Evolutionary conservation across 1,140 invertebrate genomes (phyloP).

Genomic region (Triops cancriformis): DNA sequence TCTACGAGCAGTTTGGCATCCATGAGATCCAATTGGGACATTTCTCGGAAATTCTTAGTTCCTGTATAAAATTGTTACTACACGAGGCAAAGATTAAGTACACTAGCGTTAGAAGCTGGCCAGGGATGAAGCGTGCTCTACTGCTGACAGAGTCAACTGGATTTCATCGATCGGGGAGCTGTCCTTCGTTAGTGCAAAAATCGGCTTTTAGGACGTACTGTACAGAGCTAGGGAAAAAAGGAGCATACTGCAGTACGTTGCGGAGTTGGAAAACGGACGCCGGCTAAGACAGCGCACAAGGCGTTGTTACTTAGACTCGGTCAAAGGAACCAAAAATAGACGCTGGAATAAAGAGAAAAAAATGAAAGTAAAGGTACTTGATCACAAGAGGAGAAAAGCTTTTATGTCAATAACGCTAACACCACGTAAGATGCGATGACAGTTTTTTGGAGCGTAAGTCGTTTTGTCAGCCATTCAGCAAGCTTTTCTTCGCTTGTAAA

Average conservation of each 20-base stretch:
- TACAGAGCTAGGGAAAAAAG: too few species aligned
- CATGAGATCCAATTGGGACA: too few species aligned
- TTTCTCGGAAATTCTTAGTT: too few species aligned
- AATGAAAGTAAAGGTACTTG: background rate
- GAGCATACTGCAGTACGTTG: background rate
- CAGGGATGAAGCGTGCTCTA: background rate
- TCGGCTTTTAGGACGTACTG: background rate
- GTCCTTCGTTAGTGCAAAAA: slow-evolving; percentile 9
- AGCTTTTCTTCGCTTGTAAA: background rate
- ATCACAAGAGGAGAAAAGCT: background rate
- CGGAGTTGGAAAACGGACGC: background rate
- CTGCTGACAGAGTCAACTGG: background rate
- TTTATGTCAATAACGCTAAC: background rate
- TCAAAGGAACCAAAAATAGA: background rate
- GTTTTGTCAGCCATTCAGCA: background rate
- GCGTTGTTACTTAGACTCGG: background rate
- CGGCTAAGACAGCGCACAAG: background rate
- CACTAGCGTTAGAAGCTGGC: background rate
- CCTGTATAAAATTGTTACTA: background rate
- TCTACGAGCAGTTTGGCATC: too few species aligned
- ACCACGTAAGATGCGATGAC: background rate
- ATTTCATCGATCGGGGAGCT: background rate
- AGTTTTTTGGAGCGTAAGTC: background rate
- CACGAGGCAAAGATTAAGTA: background rate
- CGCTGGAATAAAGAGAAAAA: background rate